Percentiles rank a stretch among this genome's conserved stretches.
Conservation (phyloP, 2,113 vertebrate species). For the Caracal caracal region DNA sequence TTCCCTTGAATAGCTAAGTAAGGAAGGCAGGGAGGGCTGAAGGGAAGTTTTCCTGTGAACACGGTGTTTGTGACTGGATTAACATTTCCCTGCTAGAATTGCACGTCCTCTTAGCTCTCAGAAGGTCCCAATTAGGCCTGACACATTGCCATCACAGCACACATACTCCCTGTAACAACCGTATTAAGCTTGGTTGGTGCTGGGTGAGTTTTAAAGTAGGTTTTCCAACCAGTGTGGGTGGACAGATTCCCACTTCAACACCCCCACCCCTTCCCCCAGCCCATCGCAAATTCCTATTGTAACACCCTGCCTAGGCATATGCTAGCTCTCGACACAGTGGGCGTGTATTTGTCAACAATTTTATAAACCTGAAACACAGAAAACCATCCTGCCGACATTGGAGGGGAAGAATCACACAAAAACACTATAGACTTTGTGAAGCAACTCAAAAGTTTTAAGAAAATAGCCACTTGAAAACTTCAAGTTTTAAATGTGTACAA, state of each 20-base stretch:
- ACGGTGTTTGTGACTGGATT: constrained; percentile 52
- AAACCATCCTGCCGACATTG: neutral
- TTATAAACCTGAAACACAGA: neutral
- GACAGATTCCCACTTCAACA: constrained; percentile 57
- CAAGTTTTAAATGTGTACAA: neutral
- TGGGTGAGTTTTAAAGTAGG: constrained; percentile 19
- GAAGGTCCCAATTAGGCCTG: constrained; percentile 78
- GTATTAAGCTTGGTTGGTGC: constrained; percentile 22
- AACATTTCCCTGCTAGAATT: constrained; percentile 63
- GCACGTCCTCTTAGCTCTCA: constrained; percentile 55
- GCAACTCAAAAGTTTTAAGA: neutral
- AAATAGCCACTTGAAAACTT: neutral
- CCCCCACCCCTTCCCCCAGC: neutral
- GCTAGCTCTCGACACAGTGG: neutral
- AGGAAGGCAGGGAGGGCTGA: constrained; percentile 44
- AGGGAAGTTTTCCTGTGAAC: constrained; percentile 45
- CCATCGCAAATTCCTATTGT: neutral
- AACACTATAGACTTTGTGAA: neutral
- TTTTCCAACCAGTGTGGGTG: constrained; percentile 47
- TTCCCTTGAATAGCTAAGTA: constrained; percentile 74
- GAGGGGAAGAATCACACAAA: neutral
- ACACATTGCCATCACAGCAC: constrained; percentile 57
- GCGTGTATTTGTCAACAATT: constrained; percentile 46
- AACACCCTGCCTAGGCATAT: neutral
- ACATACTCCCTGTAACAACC: constrained; percentile 33